Conservation (phyloP, 1,140 invertebrate genomes). For the Zaprionus camerounensis region DNA sequence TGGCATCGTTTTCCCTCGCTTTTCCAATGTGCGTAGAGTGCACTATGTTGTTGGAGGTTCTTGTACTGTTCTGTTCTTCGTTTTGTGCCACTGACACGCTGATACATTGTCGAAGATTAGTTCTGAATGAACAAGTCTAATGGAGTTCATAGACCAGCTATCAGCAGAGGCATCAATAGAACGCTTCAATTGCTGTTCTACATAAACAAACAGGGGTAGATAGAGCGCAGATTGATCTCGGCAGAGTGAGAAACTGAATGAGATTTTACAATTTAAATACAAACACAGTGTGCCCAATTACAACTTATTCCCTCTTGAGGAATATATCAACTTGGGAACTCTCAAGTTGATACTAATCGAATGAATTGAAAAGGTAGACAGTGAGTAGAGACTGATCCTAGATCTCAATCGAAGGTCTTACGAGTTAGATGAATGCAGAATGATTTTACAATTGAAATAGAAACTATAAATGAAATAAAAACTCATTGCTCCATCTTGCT, state of each 20-base stretch:
- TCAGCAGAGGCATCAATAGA: conserved; percentile 1
- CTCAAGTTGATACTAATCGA: background rate
- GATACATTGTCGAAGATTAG: conserved; percentile 2
- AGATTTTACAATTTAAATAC: background rate
- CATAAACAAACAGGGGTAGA: background rate
- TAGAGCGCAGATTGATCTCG: background rate
- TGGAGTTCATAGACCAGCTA: conserved; percentile 7
- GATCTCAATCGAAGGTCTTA: too few relatives aligned
- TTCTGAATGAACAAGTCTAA: background rate
- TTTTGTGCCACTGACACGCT: conserved; percentile 2
- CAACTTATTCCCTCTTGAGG: background rate
- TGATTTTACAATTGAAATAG: too few relatives aligned
- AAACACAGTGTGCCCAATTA: background rate
- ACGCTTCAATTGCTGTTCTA: conserved; percentile 3
- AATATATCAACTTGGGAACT: background rate
- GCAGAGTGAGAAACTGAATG: background rate
- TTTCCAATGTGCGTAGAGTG: conserved; percentile 35
- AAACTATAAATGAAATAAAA: too few relatives aligned
- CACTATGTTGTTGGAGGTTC: background rate
- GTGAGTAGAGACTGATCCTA: too few relatives aligned
- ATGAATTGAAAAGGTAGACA: too few relatives aligned
- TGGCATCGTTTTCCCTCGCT: conserved; percentile 62
- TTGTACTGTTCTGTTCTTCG: background rate
- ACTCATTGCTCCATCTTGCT: too few relatives aligned
- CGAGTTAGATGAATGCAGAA: too few relatives aligned